Base-by-base conservation (phyloP, 2,113 vertebrate species). In the Gnathonemus echidnorhynchus region DNA sequence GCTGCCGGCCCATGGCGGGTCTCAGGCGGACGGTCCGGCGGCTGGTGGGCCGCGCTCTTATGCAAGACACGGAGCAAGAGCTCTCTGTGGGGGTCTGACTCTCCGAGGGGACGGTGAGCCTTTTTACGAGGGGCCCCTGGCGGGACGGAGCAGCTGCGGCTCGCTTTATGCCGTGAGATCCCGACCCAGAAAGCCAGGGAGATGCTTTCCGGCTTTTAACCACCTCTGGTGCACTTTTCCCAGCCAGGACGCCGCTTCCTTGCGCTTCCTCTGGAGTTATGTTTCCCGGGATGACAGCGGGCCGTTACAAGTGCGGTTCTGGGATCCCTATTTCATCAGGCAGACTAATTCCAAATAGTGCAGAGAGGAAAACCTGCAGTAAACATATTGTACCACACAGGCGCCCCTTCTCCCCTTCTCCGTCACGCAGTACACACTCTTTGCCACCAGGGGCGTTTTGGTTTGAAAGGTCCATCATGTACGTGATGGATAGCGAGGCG, bases 101-200 rank as follows among this genome's bases (percentile, higher is more conserved):
- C 8, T 70, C 62, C 10, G n/a, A 70, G 62, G 62, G 62, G 56
- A 62, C 56, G 8, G 7, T 24, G 62, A 1, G 31, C 70, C 70
- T 35, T 17, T 77, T 42, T 80, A 80, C 35, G 2, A 11, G 74
- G 5, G 35, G 4, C 74, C 11, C n/a, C 74, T 6, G 39, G 74
- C 0, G 11, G 74, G 35, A 80, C 31, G 15, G 74, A 42, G 35
- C 74, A 80, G 74, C 31, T 42, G 35, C 31, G 13, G 5, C 15
- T n/a, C 74, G 1, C n/a, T 70, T 70, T 3, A 70, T 31, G n/a
- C 62, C 1, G 0, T 27, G n/a, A 70, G 62, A 10, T 27, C n/a
- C n/a, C 8, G n/a, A 70, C 62, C 62, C 91, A 56, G 86, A 35
- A 93, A 90, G 42, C 7, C 50, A 77, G 90, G 53, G 89, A 90